Base-by-base conservation (phyloP, 2,113 vertebrate species). In the Rhegmatorhina hoffmannsi region DNA sequence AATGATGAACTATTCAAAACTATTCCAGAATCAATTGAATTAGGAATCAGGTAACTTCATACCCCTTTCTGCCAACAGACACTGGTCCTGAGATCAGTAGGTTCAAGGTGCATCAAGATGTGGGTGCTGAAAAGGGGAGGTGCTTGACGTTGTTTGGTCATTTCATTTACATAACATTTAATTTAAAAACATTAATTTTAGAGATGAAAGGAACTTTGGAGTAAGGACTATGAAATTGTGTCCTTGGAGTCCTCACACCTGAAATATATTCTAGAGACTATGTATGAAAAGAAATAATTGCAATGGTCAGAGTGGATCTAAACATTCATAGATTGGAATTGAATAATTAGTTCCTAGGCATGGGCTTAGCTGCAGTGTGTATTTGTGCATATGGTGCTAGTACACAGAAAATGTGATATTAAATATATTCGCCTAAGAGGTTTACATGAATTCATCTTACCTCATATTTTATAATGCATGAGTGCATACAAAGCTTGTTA, bases 401-500 rank as follows among this genome's bases (percentile, higher is more conserved):
- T 68, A 49, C 12, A n/a, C 19, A 75, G 52, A 3, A 63, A 75
- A 75, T 63, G 23, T 40, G 56, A n/a, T 82, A 72, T 56, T 73
- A 75, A 89, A 60, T 43, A 59, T 66, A 56, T 80, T 80, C 40
- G 80, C 23, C 10, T 15, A 80, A 29, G 44, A 62, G 10, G 6
- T 69, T 91, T 52, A 77, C 64, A 63, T 38, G 13, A 67, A 50
- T 79, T 78, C 23, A 9, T 56, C 12, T 83, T 56, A 15, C 34
- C 17, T 68, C 49, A 13, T 4, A 14, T 52, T 87, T 38, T 33
- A 24, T 50, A 47, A 33, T 26, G 53, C 33, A 47, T 0, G 0
- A 69, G n/a, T 64, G 24, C 7, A 6, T 60, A 17, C 20, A 64
- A 91, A 77, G 50, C 46, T 73, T 76, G 38, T 56, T 86, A 33